Conservation (phyloP, 1,140 invertebrate species). For the Hyles vespertilio region DNA sequence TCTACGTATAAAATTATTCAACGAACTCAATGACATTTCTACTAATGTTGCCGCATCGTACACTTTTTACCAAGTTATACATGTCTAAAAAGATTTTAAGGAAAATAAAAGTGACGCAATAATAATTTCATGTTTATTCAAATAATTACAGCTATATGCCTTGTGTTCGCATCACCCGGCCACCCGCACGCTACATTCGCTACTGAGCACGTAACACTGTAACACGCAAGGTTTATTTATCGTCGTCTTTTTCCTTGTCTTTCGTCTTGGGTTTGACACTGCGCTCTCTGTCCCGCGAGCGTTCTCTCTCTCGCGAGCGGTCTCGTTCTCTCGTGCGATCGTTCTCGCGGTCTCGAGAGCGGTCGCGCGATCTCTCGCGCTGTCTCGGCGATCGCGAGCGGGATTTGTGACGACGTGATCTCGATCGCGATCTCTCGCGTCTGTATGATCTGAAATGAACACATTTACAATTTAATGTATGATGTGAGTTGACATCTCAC, state of each 20-base stretch:
- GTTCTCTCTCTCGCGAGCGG: slow-evolving; percentile 25
- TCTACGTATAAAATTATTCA: no score
- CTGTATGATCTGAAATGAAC: slow-evolving; percentile 55
- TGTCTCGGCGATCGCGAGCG: slow-evolving; percentile 62
- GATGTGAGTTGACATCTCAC: no score
- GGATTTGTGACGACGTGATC: slow-evolving; percentile 68
- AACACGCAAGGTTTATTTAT: slow-evolving; percentile 36
- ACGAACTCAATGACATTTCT: no score
- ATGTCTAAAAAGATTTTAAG: no score
- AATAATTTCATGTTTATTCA: slow-evolving; percentile 2
- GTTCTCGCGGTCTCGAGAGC: slow-evolving; percentile 25
- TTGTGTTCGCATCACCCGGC: background rate
- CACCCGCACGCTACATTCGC: background rate
- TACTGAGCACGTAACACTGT: background rate
- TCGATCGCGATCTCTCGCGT: slow-evolving; percentile 64
- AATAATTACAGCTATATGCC: slow-evolving; percentile 2
- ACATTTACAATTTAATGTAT: background rate
- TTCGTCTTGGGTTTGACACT: slow-evolving; percentile 55
- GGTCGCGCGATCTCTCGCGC: slow-evolving; percentile 43
- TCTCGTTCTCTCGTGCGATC: slow-evolving; percentile 21
- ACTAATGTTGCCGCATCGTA: no score
- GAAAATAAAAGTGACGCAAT: no score
- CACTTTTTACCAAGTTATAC: no score
- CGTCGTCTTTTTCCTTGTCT: slow-evolving; percentile 69
- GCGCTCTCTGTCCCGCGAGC: slow-evolving; percentile 48